phyloP scores from a whole-genome alignment of 2,113 vertebrate species.

The Coturnix japonica region DNA sequence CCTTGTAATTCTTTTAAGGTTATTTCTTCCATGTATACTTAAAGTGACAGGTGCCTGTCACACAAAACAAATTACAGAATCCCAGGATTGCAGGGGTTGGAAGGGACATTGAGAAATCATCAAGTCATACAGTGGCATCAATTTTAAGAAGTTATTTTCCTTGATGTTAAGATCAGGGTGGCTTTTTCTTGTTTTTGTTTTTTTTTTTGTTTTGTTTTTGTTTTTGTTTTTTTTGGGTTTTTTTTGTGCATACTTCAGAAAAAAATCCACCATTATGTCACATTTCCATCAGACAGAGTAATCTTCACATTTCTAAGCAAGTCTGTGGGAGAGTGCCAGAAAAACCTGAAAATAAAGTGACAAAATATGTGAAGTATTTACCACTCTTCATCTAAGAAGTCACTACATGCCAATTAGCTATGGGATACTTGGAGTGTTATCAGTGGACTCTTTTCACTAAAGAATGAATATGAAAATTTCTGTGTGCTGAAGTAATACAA shows the following conservation, averaged over 20 bases:
- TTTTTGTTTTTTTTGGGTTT: neutral
- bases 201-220: neutral
- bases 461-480: neutral
- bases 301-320: conserved; percentile 11
- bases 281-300: neutral
- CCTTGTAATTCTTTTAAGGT: neutral
- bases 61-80: neutral
- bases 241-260: neutral
- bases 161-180: neutral
- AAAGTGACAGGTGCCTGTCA: conserved; percentile 6
- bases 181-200: neutral
- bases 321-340: neutral
- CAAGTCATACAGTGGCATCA: neutral
- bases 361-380: neutral
- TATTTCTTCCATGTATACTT: neutral
- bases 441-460: neutral
- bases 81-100: no score
- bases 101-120: no score
- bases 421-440: neutral
- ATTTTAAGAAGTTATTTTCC: neutral
- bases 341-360: neutral
- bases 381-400: neutral
- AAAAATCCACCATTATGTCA: neutral
- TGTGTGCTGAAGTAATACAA: neutral
- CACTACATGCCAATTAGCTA: neutral